Percentiles rank a stretch among this genome's conserved stretches.
These are phyloP conservation scores for Oreocharis arfaki DNA, from an alignment of 2,113 vertebrate genomes.

Conservation along the genomic window DNA sequence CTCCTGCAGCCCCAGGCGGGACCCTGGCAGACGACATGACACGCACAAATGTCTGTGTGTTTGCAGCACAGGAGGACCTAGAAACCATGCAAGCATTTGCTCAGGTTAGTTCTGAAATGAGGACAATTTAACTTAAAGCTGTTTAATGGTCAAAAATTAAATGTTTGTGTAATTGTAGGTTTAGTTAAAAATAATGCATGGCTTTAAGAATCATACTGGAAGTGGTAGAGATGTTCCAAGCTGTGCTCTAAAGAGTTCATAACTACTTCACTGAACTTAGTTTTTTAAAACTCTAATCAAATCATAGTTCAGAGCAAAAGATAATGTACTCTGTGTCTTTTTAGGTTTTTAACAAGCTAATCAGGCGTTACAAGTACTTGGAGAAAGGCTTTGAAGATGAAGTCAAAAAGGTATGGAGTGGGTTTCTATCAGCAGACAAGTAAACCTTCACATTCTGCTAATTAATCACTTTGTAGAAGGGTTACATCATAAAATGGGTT, in stretches of 20 bases:
- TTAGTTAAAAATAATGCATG: neutral
- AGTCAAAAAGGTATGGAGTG: constrained; percentile 91
- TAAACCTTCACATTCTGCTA: neutral
- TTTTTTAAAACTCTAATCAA: neutral
- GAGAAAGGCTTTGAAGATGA: constrained; percentile 99
- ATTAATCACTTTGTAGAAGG: neutral
- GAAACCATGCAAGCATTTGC: constrained; percentile 99
- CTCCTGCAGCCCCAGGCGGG: constrained; percentile 88
- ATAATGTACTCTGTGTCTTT: neutral
- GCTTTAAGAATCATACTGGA: neutral
- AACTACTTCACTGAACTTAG: neutral
- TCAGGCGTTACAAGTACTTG: constrained; percentile 99
- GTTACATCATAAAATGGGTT: neutral
- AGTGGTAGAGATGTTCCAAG: neutral
- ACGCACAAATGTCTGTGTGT: constrained; percentile 96
- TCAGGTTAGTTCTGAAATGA: constrained; percentile 78
- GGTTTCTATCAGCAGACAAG: neutral
- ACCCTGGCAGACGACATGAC: constrained; percentile 98
- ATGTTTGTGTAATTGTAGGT: neutral
- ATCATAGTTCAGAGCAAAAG: neutral
- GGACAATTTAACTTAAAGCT: neutral
- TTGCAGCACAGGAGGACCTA: constrained; percentile 96
- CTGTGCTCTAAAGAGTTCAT: neutral
- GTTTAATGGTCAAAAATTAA: neutral
- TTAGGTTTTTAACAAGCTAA: constrained; percentile 99